phyloP scores from a whole-genome alignment of 2,888 invertebrate genomes.

The Dichetophora obliterata region DNA sequence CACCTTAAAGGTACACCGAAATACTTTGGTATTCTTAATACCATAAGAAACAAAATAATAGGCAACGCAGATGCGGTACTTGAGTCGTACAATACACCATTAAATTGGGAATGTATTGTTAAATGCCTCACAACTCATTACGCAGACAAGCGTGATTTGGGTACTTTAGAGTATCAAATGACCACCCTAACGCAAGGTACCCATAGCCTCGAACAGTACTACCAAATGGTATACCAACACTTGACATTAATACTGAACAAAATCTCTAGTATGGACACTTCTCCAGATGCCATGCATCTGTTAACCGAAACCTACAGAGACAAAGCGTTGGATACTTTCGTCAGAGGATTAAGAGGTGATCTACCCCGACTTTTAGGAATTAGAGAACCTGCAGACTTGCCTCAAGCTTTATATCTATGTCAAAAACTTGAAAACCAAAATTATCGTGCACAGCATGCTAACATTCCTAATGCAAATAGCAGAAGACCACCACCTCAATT shows the following conservation, averaged over 20 bases:
- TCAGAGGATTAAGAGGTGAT: background rate
- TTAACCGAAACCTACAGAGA: background rate
- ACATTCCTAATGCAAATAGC: too few relatives aligned
- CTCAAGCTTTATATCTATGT: background rate
- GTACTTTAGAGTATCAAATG: background rate
- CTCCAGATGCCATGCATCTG: background rate
- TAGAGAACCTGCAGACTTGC: constrained; percentile 7
- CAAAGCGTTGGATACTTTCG: background rate
- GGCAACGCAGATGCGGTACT: background rate
- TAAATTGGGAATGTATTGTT: background rate
- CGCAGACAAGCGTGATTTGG: background rate
- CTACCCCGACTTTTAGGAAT: constrained; percentile 17
- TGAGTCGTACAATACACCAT: background rate
- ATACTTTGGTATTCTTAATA: background rate
- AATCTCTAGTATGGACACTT: constrained; percentile 26
- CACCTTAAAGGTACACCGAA: background rate
- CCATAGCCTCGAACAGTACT: background rate
- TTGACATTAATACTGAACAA: constrained; percentile 17
- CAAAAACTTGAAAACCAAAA: constrained; percentile 20
- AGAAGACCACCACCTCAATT: background rate
- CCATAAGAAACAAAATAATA: background rate
- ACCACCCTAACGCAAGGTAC: constrained; percentile 21
- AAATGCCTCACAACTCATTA: background rate
- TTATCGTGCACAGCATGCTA: background rate
- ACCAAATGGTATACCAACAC: constrained; percentile 35